These are phyloP conservation scores for Ahaetulla prasina DNA, from an alignment of 2,113 vertebrate species.

Conservation along the genomic window DNA sequence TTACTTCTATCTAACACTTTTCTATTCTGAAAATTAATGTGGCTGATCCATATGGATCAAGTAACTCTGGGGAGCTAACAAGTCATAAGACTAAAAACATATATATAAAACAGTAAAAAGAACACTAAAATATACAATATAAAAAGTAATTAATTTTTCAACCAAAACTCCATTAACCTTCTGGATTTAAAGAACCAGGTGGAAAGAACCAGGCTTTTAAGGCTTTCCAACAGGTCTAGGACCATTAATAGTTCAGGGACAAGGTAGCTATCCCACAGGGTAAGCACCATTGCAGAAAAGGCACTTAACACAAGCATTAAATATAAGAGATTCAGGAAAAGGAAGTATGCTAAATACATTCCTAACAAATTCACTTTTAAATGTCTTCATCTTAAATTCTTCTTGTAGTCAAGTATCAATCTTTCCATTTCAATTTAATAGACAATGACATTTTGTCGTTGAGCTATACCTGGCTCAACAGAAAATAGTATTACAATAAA, in stretches of 20 bases:
- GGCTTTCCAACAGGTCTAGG: neutral
- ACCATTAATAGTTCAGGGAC: neutral
- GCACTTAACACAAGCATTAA: neutral
- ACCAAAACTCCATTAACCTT: neutral
- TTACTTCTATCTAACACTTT: constrained; percentile 6
- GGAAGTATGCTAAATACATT: neutral
- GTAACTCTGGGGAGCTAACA: neutral
- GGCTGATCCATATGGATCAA: neutral
- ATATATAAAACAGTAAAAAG: neutral
- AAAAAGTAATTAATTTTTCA: neutral
- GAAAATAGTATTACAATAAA: neutral
- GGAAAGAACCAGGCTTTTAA: neutral
- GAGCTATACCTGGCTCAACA: neutral
- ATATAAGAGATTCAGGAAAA: neutral
- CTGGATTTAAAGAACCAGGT: neutral
- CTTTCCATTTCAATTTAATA: neutral
- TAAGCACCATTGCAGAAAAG: neutral
- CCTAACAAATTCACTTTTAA: neutral
- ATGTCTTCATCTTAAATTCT: neutral
- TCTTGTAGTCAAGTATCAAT: neutral
- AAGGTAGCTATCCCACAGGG: neutral
- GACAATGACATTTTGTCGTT: neutral
- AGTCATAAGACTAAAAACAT: neutral
- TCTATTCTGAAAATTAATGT: neutral
- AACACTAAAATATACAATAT: neutral